phyloP scores from a whole-genome alignment of 2,113 vertebrate genomes.

The Cyphomyrus plagiostoma region DNA sequence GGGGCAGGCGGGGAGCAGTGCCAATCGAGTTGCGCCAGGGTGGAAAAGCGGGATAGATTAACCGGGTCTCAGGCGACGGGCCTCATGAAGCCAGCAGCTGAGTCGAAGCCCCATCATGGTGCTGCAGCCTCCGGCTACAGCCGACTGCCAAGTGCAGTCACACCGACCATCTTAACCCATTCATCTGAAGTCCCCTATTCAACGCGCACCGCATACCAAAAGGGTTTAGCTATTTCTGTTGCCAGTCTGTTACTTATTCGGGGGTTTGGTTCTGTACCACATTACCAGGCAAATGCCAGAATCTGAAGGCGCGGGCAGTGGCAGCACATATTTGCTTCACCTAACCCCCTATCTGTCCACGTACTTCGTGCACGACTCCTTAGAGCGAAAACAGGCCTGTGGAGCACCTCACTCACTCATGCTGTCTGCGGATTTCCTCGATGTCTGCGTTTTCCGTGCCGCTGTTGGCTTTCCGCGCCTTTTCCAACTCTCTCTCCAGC shows the following conservation, averaged over 20 bases:
- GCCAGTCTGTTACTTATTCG: constrained; percentile 13
- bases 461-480: constrained; percentile 60
- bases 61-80: background rate
- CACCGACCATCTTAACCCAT: constrained; percentile 19
- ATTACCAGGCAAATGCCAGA: background rate
- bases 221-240: constrained; percentile 9
- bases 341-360: background rate
- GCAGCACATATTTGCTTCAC: background rate
- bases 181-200: constrained; percentile 25
- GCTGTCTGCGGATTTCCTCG: constrained; percentile 64
- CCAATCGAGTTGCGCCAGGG: constrained; percentile 27
- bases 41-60: constrained; percentile 18
- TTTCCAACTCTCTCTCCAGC: constrained; percentile 69
- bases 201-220: constrained; percentile 8
- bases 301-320: background rate
- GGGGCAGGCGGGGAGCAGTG: background rate
- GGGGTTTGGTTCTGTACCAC: background rate
- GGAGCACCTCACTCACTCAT: constrained; percentile 55
- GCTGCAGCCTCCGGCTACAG: background rate
- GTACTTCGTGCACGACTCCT: background rate
- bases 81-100: constrained; percentile 18
- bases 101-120: constrained; percentile 10
- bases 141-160: constrained; percentile 21
- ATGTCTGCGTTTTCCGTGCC: constrained; percentile 63
- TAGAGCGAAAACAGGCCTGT: background rate